Conservation (phyloP, 2,888 invertebrate genomes). For the Euzophera pinguis region DNA sequence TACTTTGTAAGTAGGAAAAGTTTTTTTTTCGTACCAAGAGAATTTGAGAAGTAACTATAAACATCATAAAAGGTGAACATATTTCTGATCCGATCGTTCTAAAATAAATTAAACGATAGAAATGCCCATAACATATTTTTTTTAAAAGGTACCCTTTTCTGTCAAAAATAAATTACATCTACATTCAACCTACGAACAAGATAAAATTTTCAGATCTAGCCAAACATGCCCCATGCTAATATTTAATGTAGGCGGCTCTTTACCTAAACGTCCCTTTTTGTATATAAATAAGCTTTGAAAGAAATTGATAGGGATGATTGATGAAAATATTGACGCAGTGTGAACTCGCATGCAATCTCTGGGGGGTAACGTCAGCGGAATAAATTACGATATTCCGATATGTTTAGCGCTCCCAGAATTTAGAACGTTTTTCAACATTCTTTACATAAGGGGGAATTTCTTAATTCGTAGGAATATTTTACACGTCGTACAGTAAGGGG, state of each 20-base stretch:
- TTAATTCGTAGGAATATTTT: too few relatives aligned
- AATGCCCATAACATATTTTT: background rate
- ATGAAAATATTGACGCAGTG: slow-evolving; percentile 38
- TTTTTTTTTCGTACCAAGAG: too few relatives aligned
- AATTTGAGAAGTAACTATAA: too few relatives aligned
- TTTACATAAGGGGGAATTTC: too few relatives aligned
- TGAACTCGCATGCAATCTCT: slow-evolving; percentile 27
- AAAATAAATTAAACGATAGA: background rate
- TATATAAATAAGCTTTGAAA: slow-evolving; percentile 54
- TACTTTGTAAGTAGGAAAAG: too few relatives aligned
- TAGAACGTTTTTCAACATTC: too few relatives aligned
- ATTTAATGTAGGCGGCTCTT: slow-evolving; percentile 29
- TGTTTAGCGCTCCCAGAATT: background rate
- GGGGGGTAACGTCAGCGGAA: slow-evolving; percentile 14
- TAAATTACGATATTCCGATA: background rate
- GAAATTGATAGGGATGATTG: slow-evolving; percentile 62
- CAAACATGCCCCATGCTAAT: slow-evolving; percentile 6
- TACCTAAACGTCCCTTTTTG: slow-evolving; percentile 38
- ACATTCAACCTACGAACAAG: background rate
- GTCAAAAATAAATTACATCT: background rate
- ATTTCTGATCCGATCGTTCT: too few relatives aligned
- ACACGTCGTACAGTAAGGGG: too few relatives aligned
- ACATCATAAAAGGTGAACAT: too few relatives aligned
- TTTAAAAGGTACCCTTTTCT: background rate
- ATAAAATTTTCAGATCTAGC: background rate